phyloP scores from a whole-genome alignment of 2,113 vertebrate genomes.

The Misgurnus anguillicaudatus region DNA sequence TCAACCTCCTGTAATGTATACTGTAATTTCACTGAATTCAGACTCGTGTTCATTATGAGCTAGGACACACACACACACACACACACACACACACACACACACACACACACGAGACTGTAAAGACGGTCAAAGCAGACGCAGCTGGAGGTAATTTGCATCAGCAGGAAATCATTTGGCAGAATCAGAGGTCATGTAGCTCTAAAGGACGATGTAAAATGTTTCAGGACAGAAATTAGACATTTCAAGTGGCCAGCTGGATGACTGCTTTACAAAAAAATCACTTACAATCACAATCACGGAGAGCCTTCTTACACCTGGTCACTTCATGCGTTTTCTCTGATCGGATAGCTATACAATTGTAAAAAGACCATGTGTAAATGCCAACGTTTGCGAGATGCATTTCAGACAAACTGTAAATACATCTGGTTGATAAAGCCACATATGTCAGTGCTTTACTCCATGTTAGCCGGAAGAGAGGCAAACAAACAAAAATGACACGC shows the following conservation, averaged over 20 bases:
- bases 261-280: background rate
- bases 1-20: background rate
- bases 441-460: too few species aligned
- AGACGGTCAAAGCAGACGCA: constrained; percentile 12
- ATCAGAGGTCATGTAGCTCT: constrained; percentile 11
- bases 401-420: too few species aligned
- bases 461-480: too few species aligned
- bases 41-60: background rate
- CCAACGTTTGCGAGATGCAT: too few species aligned
- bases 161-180: constrained; percentile 13
- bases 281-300: background rate
- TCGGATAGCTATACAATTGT: too few species aligned
- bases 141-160: constrained; percentile 37
- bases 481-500: too few species aligned
- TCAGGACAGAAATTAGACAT: background rate
- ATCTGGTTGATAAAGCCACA: too few species aligned
- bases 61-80: background rate
- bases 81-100: background rate
- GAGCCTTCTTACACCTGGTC: background rate
- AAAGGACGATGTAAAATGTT: background rate
- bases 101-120: background rate
- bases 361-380: too few species aligned
- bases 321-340: too few species aligned
- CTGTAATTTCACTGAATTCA: background rate
- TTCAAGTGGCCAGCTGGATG: background rate